Conservation (phyloP, 2,113 vertebrate genomes). For the Hirundichthys speculiger region DNA sequence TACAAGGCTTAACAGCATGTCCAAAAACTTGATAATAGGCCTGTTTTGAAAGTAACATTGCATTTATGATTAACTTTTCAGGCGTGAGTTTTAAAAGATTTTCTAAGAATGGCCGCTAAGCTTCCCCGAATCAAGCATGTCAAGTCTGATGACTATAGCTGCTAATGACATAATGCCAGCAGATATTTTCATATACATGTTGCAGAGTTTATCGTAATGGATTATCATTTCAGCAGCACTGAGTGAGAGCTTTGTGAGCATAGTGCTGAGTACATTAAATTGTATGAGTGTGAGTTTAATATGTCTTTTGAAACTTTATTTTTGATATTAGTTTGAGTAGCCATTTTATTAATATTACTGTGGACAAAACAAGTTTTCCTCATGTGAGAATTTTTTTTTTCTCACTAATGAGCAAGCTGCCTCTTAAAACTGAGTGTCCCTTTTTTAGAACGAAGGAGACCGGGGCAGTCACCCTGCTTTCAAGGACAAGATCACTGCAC, state of each 20-base stretch:
- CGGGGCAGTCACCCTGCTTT: constrained; percentile 18
- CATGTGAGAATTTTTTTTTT: background rate
- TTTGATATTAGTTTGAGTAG: too few relatives aligned
- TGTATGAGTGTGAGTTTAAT: background rate
- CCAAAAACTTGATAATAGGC: background rate
- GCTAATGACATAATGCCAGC: too few relatives aligned
- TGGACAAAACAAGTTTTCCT: too few relatives aligned
- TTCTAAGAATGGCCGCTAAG: background rate
- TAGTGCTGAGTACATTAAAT: background rate
- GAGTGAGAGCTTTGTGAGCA: background rate
- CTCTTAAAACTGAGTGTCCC: background rate
- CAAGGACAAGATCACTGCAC: background rate
- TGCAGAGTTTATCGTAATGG: background rate
- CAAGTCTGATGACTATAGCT: too few relatives aligned
- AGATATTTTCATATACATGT: background rate
- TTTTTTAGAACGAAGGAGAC: constrained; percentile 22
- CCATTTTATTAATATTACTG: too few relatives aligned
- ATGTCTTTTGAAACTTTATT: background rate
- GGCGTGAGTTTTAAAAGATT: background rate
- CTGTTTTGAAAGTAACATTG: background rate
- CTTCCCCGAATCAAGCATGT: too few relatives aligned
- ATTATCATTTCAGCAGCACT: background rate
- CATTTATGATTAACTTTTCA: too few relatives aligned
- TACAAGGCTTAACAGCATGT: background rate
- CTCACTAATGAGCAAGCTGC: background rate